Base-by-base conservation (phyloP, 2,113 vertebrate genomes). In the Toxotes jaculatrix region DNA sequence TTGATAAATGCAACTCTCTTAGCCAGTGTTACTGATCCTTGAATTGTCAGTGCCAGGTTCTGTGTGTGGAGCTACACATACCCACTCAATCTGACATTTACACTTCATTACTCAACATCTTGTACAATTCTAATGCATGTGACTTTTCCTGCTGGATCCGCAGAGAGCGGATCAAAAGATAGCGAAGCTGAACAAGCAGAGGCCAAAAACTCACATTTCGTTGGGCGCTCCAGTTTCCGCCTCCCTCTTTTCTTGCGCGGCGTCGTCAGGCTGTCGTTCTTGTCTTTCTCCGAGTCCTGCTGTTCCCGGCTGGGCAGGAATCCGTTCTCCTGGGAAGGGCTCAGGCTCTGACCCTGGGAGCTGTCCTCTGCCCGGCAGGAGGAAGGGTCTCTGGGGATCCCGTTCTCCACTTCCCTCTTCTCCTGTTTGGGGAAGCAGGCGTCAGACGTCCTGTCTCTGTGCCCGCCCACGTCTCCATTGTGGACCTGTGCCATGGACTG, bases 191-290 rank as follows among this genome's bases (percentile, higher is more conserved):
- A 17, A 67, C 12, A 53, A 43, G 16, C 62, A 68, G 27, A 40
- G 53, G 56, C 31, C 49, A 67, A 79, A 59, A 69, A 93, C 96
- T 97, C 92, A 97, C 97, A 95, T 95, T 97, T 96, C 16, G 96
- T 96, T 1, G 96, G 84, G 49, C 93, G 93, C 87, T 97, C 96
- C 89, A 96, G 94, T 96, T 97, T 97, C 95, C 96, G 95, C 87
- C 96, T 94, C 43, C 96, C 96, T 88, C 96, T 92, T 88, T 96
- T 97, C 93, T 96, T 96, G 87, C 91, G 93, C 55, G 87, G 90
- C 27, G 83, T 80, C 38, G 78, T 88, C 89, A 94, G 88, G 60
- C 88, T 82, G 93, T 97, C 95, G 84, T 96, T 96, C 84, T 95
- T 96, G 72, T 96, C 96, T 27, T 95, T 95, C 70, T 94, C 93